A percentile compares a stretch with the other conserved stretches of the same genome.
Evolutionary conservation across 2,888 invertebrate species (phyloP).

Genomic region (Catocala sponsa): DNA sequence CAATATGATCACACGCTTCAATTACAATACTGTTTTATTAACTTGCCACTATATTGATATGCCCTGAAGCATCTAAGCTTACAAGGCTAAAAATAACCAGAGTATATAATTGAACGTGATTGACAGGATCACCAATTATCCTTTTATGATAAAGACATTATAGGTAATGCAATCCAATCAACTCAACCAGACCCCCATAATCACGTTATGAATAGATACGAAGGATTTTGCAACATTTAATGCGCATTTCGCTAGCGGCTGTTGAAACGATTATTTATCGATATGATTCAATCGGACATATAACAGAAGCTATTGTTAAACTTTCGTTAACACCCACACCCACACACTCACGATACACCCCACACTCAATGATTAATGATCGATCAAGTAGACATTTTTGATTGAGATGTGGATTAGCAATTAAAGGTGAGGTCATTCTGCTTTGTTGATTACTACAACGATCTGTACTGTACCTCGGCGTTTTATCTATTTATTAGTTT

Average conservation of each 20-base stretch:
- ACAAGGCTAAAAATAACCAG: conserved; percentile 20
- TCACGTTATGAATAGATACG: conserved; percentile 26
- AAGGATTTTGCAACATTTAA: conserved; percentile 36
- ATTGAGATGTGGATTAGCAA: conserved; percentile 52
- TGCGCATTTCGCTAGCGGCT: conserved; percentile 35
- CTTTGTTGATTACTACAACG: conserved; percentile 23
- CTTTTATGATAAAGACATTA: conserved; percentile 21
- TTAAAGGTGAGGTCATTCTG: conserved; percentile 46
- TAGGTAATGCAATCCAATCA: conserved; percentile 25
- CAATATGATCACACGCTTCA: no score
- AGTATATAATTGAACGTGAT: conserved; percentile 35
- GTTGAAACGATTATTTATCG: conserved; percentile 33
- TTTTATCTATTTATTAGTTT: conserved; percentile 7
- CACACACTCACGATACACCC: conserved; percentile 21
- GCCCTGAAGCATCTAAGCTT: no score
- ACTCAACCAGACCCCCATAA: conserved; percentile 24
- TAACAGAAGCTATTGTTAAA: conserved; percentile 50
- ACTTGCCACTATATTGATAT: no score
- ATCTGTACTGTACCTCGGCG: conserved; percentile 9
- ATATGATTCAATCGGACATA: conserved; percentile 43
- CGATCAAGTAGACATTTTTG: conserved; percentile 48
- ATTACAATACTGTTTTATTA: no score
- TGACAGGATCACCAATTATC: conserved; percentile 41
- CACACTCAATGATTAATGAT: conserved; percentile 60
- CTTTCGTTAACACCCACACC: conserved; percentile 58